Evolutionary conservation across 2,797 vertebrate genomes (phyloP), one percentile per base, ranked within the genome.

Genomic region (Acipenser ruthenus): DNA sequence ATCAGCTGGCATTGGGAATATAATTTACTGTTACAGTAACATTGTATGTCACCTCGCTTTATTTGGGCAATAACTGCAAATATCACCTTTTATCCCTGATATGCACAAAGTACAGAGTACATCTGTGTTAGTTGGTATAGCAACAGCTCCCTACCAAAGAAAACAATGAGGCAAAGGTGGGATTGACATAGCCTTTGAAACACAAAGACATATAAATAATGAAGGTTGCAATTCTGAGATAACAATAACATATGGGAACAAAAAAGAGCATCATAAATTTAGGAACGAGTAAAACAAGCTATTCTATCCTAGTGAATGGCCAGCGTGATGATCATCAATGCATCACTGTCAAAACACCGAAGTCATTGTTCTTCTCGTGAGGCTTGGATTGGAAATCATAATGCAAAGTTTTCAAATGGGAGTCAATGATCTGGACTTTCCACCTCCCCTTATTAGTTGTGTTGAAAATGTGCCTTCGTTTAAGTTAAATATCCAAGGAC

Each of bases 41-140:
- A 23, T 2, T 15, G 11, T 49, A 58, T 13, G 58, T 49, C 37
- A 65, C 2, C 51, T 15, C 4, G 52, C 68, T 60, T 52, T 62
- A 60, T 66, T 49, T 49, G 59, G 64, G 13, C 47, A 66, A 66
- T 11, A 53, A 9, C 48, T 63, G 51, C 49, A 66, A 37, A 47
- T 75, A 68, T 74, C 75, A 74, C 73, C 73, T 82, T 82, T 79
- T 69, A 69, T 70, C 61, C 59, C 8, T 37, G 79, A 74, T 60
- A 69, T 0, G 18, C 18, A 13, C 62, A 69, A 70, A 62, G 72
- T 79, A 70, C 1, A 59, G 15, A 52, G 60, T 68, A 66, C 68
- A 77, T 69, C 76, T 86, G 80, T 71, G 68, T 70, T 0, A 53
- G 81, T 76, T 81, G 78, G 77, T 75, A 77, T 79, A 80, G 76